Evolutionary conservation across 2,113 vertebrate genomes (phyloP).

Genomic region (Arizona elegans): DNA sequence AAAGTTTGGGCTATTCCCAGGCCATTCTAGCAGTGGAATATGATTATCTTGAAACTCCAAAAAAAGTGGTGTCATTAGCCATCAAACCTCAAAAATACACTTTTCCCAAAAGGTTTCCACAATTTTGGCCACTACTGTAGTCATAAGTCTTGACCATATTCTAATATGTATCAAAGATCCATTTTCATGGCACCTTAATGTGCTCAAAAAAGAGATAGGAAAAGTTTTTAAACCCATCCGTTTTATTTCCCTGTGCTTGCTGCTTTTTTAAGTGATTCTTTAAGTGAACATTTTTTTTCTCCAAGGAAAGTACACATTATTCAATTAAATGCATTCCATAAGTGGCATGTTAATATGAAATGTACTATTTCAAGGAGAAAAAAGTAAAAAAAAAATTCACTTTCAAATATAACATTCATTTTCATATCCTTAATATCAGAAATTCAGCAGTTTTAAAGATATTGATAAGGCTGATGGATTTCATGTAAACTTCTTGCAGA

Average conservation of each 20-base stretch:
- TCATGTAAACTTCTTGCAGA: conserved; percentile 47
- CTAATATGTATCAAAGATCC: no score
- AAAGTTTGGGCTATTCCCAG: no score
- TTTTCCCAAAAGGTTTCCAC: no score
- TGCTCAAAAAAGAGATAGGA: no score
- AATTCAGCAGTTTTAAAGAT: conserved; percentile 48
- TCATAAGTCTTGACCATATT: no score
- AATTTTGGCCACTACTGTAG: no score
- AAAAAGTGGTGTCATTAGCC: no score
- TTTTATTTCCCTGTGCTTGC: conserved; percentile 41
- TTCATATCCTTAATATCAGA: conserved; percentile 62
- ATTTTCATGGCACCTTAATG: no score
- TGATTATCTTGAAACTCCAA: no score
- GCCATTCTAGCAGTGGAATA: no score
- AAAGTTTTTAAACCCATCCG: background rate
- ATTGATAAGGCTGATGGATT: conserved; percentile 65
- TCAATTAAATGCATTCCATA: conserved; percentile 60
- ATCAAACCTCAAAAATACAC: no score
- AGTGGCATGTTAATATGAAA: conserved; percentile 57
- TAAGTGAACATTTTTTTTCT: conserved; percentile 36
- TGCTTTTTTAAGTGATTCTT: conserved; percentile 24
- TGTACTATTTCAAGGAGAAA: conserved; percentile 63
- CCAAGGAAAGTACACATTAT: conserved; percentile 48
- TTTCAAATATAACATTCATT: conserved; percentile 62
- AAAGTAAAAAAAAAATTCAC: conserved; percentile 66